Base-by-base conservation (phyloP, 2,113 vertebrate species). In the Taurulus bubalis region DNA sequence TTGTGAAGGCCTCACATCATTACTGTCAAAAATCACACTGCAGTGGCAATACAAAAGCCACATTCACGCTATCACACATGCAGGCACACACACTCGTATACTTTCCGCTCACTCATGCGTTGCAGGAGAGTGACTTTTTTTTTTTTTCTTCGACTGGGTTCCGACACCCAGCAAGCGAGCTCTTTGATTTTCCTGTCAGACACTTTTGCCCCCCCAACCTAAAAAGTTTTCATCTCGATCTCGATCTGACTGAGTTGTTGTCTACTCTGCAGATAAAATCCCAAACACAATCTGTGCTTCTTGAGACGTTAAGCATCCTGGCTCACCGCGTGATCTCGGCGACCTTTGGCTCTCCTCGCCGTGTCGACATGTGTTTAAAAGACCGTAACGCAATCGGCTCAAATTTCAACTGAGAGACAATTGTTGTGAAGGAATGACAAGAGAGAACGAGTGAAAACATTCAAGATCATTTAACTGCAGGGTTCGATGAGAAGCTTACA, bases 101-200 rank as follows among this genome's bases (percentile, higher is more conserved):
- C 79, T 81, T 68, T 63, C 72, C 71, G 12, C 88, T 90, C 79
- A 86, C 87, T 90, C 71, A 65, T 71, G 76, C 81, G 79, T 83
- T 90, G 79, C 90, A 86, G 74, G 80, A 77, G n/a, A 81, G 32
- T 59, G 62, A 77, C 63, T 68, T 82, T 73, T 34, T 34, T 34
- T 34, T 6, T 34, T 34, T 4, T 62, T n/a, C 67, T 67, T 47
- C 0, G 38, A 78, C 81, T 79, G 58, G 78, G 59, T 88, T 82
- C 75, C 69, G 85, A 93, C 89, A 85, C 80, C 79, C 63, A 69
- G 85, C 70, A 24, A n/a, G 80, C 62, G 22, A 87, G 79, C 79
- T 62, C 83, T 91, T 89, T 91, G 83, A 90, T 88, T 90, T 87
- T 74, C 34, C 85, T 87, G 89, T 87, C 89, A 90, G 67, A 83